A percentile compares a stretch with the other conserved stretches of the same genome.
These are phyloP conservation scores for Rhabdornis inornatus DNA, from an alignment of 2,113 vertebrate species.

Conservation along the genomic window DNA sequence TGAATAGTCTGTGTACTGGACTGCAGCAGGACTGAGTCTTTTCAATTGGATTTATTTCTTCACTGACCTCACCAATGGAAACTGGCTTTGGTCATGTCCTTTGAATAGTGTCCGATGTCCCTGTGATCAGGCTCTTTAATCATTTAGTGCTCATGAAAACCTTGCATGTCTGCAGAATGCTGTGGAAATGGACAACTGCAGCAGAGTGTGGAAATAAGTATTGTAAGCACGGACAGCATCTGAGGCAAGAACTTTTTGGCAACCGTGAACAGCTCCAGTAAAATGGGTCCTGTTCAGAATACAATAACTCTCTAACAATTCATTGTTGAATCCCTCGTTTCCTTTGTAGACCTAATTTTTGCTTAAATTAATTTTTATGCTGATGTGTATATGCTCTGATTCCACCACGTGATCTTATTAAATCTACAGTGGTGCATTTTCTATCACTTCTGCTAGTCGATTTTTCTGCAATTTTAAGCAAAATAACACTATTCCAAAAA, in stretches of 20 bases:
- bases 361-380: conserved; percentile 50
- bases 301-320: conserved; percentile 25
- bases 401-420: conserved; percentile 51
- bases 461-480: conserved; percentile 64
- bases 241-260: conserved; percentile 64
- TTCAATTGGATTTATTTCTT: background rate
- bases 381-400: background rate
- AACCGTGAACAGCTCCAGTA: conserved; percentile 17
- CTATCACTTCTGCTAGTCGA: conserved; percentile 62
- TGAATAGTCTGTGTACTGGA: background rate
- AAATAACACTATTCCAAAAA: conserved; percentile 75
- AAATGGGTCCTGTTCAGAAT: conserved; percentile 50
- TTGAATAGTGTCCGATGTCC: background rate
- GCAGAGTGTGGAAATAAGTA: conserved; percentile 36
- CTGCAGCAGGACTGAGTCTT: background rate
- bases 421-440: conserved; percentile 58
- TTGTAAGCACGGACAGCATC: conserved; percentile 50
- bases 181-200: background rate
- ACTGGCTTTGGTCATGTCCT: background rate
- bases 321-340: background rate
- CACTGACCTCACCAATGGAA: background rate
- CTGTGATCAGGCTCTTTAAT: background rate
- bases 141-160: background rate
- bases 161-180: background rate
- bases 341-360: conserved; percentile 43